Percentiles rank a stretch among this genome's conserved stretches.
These are phyloP conservation scores for Vanessa tameamea DNA, from an alignment of 1,140 invertebrate genomes.

Conservation along the genomic window DNA sequence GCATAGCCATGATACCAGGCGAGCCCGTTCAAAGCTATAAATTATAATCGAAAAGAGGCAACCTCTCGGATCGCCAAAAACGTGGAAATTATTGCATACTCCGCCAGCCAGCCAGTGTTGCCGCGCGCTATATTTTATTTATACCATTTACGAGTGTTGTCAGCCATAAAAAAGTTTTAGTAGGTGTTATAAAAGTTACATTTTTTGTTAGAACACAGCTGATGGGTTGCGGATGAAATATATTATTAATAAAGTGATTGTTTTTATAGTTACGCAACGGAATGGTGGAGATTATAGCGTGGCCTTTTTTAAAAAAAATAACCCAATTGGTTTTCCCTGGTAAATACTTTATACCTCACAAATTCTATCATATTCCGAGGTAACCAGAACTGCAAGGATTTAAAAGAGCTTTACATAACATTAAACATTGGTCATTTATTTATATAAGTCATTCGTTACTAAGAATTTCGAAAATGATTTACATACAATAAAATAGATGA, in stretches of 20 bases:
- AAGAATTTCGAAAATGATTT: too few relatives aligned
- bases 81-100: conserved; percentile 72
- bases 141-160: conserved; percentile 76
- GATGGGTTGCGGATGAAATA: conserved; percentile 55
- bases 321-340: too few relatives aligned
- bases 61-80: conserved; percentile 69
- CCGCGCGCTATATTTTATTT: conserved; percentile 74
- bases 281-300: background rate
- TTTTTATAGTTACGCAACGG: conserved; percentile 2
- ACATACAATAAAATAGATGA: too few relatives aligned
- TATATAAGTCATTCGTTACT: too few relatives aligned
- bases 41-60: conserved; percentile 74
- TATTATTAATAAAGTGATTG: conserved; percentile 56
- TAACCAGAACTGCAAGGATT: too few relatives aligned
- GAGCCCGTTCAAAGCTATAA: conserved; percentile 58
- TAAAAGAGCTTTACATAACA: too few relatives aligned
- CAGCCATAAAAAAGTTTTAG: conserved; percentile 76
- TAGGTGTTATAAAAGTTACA: conserved; percentile 67
- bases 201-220: conserved; percentile 61
- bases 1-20: conserved; percentile 37
- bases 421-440: too few relatives aligned
- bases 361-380: too few relatives aligned
- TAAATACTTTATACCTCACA: too few relatives aligned
- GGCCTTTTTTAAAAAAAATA: too few relatives aligned
- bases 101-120: conserved; percentile 60